phyloP scores from a whole-genome alignment of 2,888 invertebrate genomes.

The Microctonus hyperodae region DNA sequence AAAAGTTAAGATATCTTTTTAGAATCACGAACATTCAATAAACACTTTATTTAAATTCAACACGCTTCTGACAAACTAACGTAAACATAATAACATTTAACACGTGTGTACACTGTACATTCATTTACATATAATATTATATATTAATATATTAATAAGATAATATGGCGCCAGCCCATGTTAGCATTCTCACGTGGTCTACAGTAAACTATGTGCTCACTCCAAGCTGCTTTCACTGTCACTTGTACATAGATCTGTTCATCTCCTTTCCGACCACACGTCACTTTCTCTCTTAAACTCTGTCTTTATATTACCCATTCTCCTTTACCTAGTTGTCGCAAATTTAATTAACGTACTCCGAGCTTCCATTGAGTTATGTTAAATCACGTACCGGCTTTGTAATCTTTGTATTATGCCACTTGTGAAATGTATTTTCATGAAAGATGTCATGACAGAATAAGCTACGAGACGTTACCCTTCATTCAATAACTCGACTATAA shows the following conservation, averaged over 20 bases:
- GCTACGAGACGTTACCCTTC: slow-evolving; percentile 29
- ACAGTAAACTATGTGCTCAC: background rate
- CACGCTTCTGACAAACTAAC: too few species aligned
- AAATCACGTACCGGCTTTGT: slow-evolving; percentile 50
- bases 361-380: slow-evolving; percentile 54
- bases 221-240: slow-evolving; percentile 4
- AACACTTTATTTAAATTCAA: background rate
- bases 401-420: slow-evolving; percentile 54
- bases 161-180: background rate
- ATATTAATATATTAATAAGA: background rate
- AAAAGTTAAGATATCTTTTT: too few species aligned
- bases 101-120: too few species aligned
- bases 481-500: slow-evolving; percentile 19
- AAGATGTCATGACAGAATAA: slow-evolving; percentile 43
- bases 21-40: background rate
- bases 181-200: slow-evolving; percentile 12
- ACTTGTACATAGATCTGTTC: too few species aligned
- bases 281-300: background rate
- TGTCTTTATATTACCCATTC: slow-evolving; percentile 24
- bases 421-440: slow-evolving; percentile 46
- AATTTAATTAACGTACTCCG: slow-evolving; percentile 54
- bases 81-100: too few species aligned
- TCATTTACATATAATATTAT: background rate
- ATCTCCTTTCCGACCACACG: background rate
- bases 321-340: slow-evolving; percentile 19